Conservation (phyloP, 2,797 vertebrate species). For the Neosilurus mollespiculum region DNA sequence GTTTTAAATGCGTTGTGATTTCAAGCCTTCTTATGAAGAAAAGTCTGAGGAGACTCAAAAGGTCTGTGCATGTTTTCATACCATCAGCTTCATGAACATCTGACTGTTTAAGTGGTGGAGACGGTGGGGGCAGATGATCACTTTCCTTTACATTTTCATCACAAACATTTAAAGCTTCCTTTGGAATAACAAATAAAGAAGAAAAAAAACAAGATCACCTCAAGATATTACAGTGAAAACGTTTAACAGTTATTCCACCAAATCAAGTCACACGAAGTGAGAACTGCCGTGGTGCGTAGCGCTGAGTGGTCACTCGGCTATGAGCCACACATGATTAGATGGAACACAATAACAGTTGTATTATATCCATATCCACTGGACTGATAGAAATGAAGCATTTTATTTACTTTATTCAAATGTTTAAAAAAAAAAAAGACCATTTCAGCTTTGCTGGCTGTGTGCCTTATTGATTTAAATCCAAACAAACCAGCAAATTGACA, state of each 20-base stretch:
- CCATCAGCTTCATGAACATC: constrained; percentile 45
- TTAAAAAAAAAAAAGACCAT: too few relatives aligned
- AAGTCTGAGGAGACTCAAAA: not conserved
- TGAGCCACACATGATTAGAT: too few relatives aligned
- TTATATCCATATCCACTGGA: too few relatives aligned
- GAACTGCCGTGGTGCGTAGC: too few relatives aligned
- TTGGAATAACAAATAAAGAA: constrained; percentile 36
- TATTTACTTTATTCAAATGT: too few relatives aligned
- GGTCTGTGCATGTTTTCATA: not conserved
- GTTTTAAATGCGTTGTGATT: not conserved
- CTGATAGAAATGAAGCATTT: too few relatives aligned
- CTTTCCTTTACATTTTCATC: constrained; percentile 51
- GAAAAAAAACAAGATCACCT: not conserved
- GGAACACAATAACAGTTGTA: too few relatives aligned
- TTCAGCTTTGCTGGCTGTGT: too few relatives aligned
- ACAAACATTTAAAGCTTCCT: constrained; percentile 73
- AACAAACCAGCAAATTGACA: too few relatives aligned
- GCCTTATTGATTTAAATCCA: too few relatives aligned
- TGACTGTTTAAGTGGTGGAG: constrained; percentile 18
- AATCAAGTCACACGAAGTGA: not conserved
- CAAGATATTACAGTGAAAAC: not conserved
- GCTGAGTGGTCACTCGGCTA: too few relatives aligned
- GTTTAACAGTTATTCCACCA: not conserved
- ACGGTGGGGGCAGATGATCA: constrained; percentile 29
- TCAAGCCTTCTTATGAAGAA: not conserved